Base-by-base conservation (phyloP, 2,888 invertebrate species). In the Lasioglossum calceatum region DNA sequence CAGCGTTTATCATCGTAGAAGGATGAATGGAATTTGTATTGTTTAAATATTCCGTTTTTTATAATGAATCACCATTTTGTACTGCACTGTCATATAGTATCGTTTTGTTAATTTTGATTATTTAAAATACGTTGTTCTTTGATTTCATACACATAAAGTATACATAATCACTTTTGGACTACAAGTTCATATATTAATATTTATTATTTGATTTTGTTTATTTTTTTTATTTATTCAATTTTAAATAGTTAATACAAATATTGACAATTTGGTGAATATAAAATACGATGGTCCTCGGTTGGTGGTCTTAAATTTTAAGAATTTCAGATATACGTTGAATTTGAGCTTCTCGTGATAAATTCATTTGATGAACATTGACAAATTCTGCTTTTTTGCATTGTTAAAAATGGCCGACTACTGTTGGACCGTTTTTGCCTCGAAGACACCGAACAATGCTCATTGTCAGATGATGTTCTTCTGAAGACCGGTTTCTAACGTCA, bases 381-480 rank as follows among this genome's bases (percentile, higher is more conserved):
- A 32, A 32, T 32, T 32, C 7, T 32, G 32, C 27, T 16, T 61
- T 14, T 2, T 5, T 32, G 32, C 32, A 2, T 2, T 7, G 27
- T 19, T 32, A 36, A 64, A 36, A 64, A 64, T 3, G 36, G 7
- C 19, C 8, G 16, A 19, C 64, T 3, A 64, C 16, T 8, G 64
- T 64, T 27, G n/a, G 50, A 70, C 39, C 23, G 39, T 70, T 70
- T 70, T 36, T 39, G 12, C 39, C 23, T 4, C 39, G 39, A 39
- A 39, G 70, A 70, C 19, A 39, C 70, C 70, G 39, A 70, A 70
- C 70, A 70, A 70, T 70, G 70, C 23, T 70, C 70, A 70, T 70
- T 70, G 70, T 70, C 70, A 39, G 70, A 39, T 39, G 70, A 70
- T 70, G 39, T 23, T 70, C 23, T 4, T 39, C 36, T 0, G 8